Base-by-base conservation (phyloP, 1,140 invertebrate species). In the Pseudomyrmex sp. region DNA sequence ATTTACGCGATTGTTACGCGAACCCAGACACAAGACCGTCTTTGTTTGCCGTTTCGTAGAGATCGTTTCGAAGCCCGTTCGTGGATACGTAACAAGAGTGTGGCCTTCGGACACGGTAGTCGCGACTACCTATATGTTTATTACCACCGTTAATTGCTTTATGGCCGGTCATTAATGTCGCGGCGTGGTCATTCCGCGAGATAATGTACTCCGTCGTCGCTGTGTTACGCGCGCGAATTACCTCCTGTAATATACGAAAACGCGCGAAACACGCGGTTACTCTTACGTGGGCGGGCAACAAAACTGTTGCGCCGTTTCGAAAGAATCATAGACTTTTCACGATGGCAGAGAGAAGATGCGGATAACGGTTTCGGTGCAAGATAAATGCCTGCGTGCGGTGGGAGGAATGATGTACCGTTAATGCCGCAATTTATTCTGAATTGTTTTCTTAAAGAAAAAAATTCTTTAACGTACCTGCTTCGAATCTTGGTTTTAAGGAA, bases 81-180 rank as follows among this genome's bases (percentile, higher is more conserved):
- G 62, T 63, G 58, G 65, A 54, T 44, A 56, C 44, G 79, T 69
- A 68, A 75, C 79, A 7, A 35, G 84, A 84, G 79, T 63, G 75
- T 63, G 75, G 84, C 59, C 52, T 18, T n/a, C 20, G 44, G 20
- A 62, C 48, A 66, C 76, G 18, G 82, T 73, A 86, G 62, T 76
- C 74, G 59, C 35, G 35, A 35, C 35, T 35, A 48, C 80, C 72
- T 35, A 35, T 35, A 88, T 85, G 87, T 90, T 90, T 89, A 90
- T 88, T 84, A 84, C 88, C 76, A 84, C 82, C 66, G 84, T 88
- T 91, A 91, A 91, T 91, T 91, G 85, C 88, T 88, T 90, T 87
- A 85, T 79, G 84, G 59, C 75, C 63, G 72, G 86, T 89, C 88
- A 86, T 91, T 91, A 91, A 85, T 88, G 87, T 90, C 84, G 79